Percentiles rank a stretch among this genome's conserved stretches.
Evolutionary conservation across 2,113 vertebrate genomes (phyloP).

Genomic region (Opisthocomus hoazin): DNA sequence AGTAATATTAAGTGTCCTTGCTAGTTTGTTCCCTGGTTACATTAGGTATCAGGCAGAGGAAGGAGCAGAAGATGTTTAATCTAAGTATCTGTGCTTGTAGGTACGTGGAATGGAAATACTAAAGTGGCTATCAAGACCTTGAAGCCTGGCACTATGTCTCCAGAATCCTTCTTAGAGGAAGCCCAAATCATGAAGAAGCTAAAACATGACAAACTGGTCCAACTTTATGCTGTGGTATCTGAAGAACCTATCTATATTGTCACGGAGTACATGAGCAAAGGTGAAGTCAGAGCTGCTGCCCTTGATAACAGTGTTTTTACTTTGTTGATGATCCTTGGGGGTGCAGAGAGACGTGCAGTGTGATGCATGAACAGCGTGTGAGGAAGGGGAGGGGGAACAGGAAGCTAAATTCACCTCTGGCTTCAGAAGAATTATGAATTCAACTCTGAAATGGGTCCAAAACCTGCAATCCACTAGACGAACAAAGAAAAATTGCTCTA

Average conservation of each 20-base stretch:
- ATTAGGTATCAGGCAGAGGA: not conserved
- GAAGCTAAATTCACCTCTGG: not conserved
- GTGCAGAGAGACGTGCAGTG: not conserved
- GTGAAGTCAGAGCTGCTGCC: constrained; percentile 57
- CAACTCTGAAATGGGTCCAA: not conserved
- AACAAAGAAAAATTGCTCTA: not conserved
- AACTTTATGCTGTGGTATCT: constrained; percentile 96
- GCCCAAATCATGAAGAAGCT: constrained; percentile 99
- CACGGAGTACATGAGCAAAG: constrained; percentile 98
- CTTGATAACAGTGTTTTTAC: not conserved
- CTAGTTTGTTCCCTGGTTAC: not conserved
- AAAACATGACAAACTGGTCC: constrained; percentile 94
- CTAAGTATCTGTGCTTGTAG: constrained; percentile 67
- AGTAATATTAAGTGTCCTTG: not conserved
- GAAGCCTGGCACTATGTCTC: constrained; percentile 97
- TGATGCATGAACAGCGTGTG: not conserved
- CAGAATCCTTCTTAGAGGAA: constrained; percentile 96
- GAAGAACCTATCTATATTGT: constrained; percentile 98
- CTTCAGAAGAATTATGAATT: not conserved
- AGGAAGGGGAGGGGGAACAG: not conserved
- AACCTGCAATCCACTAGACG: not conserved
- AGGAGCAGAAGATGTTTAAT: not conserved
- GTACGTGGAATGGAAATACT: constrained; percentile 98
- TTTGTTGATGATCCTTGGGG: not conserved
- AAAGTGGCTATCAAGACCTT: constrained; percentile 98